phyloP scores from a whole-genome alignment of 1,140 invertebrate species.

The Bradysia coprophila region DNA sequence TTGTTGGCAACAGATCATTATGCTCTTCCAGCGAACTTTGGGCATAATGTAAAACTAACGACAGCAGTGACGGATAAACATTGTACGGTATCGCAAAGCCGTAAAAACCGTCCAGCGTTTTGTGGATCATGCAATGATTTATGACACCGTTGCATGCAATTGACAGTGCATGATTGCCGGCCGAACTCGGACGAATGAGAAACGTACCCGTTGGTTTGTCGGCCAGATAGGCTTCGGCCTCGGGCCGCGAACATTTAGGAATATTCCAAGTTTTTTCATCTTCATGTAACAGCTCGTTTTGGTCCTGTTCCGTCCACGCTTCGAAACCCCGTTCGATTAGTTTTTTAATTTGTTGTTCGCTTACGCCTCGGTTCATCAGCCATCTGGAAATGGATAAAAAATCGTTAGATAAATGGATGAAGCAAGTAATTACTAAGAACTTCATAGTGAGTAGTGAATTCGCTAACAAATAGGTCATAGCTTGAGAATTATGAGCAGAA shows the following conservation, averaged over 20 bases:
- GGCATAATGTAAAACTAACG: slow-evolving; percentile 2
- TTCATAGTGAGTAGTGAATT: no score
- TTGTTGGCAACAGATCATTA: slow-evolving; percentile 1
- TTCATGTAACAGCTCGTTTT: not conserved
- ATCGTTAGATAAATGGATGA: not conserved
- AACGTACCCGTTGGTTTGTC: slow-evolving; percentile 67
- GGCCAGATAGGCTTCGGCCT: slow-evolving; percentile 49
- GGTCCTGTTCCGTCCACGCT: slow-evolving; percentile 11
- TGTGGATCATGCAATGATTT: slow-evolving; percentile 78
- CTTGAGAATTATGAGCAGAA: no score
- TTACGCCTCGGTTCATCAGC: slow-evolving; percentile 27
- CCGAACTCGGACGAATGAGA: slow-evolving; percentile 55
- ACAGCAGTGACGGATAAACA: slow-evolving; percentile 36
- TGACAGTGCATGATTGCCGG: slow-evolving; percentile 65
- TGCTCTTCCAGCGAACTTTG: slow-evolving; percentile 1
- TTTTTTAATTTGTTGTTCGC: slow-evolving; percentile 41
- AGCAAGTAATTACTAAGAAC: no score
- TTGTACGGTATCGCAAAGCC: slow-evolving; percentile 85
- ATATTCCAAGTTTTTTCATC: slow-evolving; percentile 20
- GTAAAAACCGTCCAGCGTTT: slow-evolving; percentile 56
- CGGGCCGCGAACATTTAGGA: slow-evolving; percentile 42
- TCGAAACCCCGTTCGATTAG: slow-evolving; percentile 26
- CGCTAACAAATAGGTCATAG: no score
- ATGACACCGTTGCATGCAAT: slow-evolving; percentile 65
- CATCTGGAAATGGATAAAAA: not conserved